Percentiles rank a stretch among this genome's conserved stretches.
phyloP scores from a whole-genome alignment of 2,888 invertebrate genomes.

The Epirrita christyi region DNA sequence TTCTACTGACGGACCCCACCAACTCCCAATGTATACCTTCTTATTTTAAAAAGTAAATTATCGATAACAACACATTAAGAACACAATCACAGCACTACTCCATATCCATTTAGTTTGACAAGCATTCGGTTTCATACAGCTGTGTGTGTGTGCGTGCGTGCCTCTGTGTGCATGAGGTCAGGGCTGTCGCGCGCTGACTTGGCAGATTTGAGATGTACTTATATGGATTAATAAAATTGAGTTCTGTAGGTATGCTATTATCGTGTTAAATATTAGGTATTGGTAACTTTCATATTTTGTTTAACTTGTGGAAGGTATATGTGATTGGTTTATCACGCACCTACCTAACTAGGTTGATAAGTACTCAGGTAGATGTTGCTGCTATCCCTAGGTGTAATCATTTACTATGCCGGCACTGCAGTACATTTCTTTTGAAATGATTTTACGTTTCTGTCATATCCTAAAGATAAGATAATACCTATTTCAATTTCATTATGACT shows the following conservation, averaged over 20 bases:
- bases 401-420: too few species aligned
- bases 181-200: slow-evolving; percentile 31
- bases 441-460: too few species aligned
- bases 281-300: background rate
- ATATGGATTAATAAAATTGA: slow-evolving; percentile 12
- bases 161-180: slow-evolving; percentile 47
- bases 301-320: too few species aligned
- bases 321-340: too few species aligned
- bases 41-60: slow-evolving; percentile 2
- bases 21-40: too few species aligned
- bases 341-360: too few species aligned
- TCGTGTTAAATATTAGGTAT: background rate
- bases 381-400: too few species aligned
- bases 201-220: slow-evolving; percentile 15
- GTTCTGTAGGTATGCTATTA: background rate
- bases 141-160: slow-evolving; percentile 49
- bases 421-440: too few species aligned
- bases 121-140: slow-evolving; percentile 82
- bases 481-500: too few species aligned
- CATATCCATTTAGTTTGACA: slow-evolving; percentile 84
- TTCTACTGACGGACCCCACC: too few species aligned
- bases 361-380: too few species aligned
- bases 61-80: slow-evolving; percentile 6
- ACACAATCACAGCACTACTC: slow-evolving; percentile 52
- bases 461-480: too few species aligned